These are phyloP conservation scores for Aromia moschata DNA, from an alignment of 2,888 invertebrate genomes.

Conservation along the genomic window DNA sequence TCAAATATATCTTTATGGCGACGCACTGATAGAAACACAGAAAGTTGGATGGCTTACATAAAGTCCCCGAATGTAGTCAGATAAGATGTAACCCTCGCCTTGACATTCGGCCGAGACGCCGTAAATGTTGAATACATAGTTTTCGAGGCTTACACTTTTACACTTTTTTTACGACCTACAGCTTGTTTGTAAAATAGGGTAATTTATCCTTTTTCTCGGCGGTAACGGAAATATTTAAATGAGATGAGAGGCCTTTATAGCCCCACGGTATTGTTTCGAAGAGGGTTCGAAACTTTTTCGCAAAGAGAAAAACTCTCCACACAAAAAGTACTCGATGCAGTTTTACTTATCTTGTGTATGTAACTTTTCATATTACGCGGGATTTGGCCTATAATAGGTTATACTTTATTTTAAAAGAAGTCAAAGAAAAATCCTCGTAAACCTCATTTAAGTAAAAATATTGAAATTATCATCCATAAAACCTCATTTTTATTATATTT, in stretches of 20 bases:
- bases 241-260: constrained; percentile 18
- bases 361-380: too few species aligned
- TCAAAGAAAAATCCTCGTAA: too few species aligned
- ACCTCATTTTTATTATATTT: too few species aligned
- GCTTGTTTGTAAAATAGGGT: constrained; percentile 15
- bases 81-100: constrained; percentile 11
- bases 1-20: constrained; percentile 16
- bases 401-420: too few species aligned
- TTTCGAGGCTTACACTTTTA: constrained; percentile 11
- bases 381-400: too few species aligned
- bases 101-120: constrained; percentile 1
- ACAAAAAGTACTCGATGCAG: too few species aligned
- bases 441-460: too few species aligned
- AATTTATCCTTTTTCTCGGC: constrained; percentile 2
- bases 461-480: too few species aligned
- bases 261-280: constrained; percentile 16
- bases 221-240: constrained; percentile 1
- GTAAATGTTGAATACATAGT: constrained; percentile 21
- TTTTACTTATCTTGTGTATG: too few species aligned
- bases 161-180: constrained; percentile 9
- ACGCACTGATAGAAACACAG: constrained; percentile 23
- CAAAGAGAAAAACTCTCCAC: too few species aligned
- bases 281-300: too few species aligned
- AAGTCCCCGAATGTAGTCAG: constrained; percentile 15
- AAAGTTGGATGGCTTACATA: constrained; percentile 18